Base-by-base conservation (phyloP, 2,113 vertebrate species). In the Carollia perspicillata region DNA sequence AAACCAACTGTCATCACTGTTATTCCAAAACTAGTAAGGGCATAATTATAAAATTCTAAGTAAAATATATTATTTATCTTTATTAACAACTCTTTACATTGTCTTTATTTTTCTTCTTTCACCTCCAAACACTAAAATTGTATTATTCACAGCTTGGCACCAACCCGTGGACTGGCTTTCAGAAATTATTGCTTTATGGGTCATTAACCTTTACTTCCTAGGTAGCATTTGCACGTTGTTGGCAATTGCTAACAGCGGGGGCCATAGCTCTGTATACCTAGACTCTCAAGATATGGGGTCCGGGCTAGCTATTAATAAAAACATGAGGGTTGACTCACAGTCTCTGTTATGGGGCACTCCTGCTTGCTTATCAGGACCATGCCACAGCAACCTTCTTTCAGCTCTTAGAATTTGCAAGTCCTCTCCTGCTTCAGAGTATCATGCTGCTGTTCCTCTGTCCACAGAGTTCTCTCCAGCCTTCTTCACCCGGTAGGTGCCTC, bases 21-120 rank as follows among this genome's bases (percentile, higher is more conserved):
- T 87, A 71, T 87, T 84, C 95, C 12, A 79, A 92, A 80, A 16
- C 35, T 89, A 58, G 53, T 55, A 83, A 94, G 26, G 42, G 49
- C 35, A 65, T 42, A 74, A 69, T 44, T 35, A 92, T 40, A 68
- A 47, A 94, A 93, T 66, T 96, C 35, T 49, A 90, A 86, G 87
- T 80, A 11, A 23, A 75, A 60, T 42, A 22, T 53, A 58, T 89
- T n/a, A 58, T 89, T n/a, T 66, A 13, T 89, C 69, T 95, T 93
- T 84, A 63, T 63, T 74, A 80, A 69, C 7, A 85, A n/a, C 10
- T 60, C 11, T 72, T 16, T 35, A 44, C 42, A 11, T 94, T 74
- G 80, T 78, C 72, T 37, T 89, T 90, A 17, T 83, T 92, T 95
- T 89, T 80, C 47, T 80, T 83, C 44, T 33, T 2, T 81, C 0